A percentile compares a stretch with the other conserved stretches of the same genome.
phyloP scores from a whole-genome alignment of 2,797 vertebrate genomes.

The Sebastes matsubarae region DNA sequence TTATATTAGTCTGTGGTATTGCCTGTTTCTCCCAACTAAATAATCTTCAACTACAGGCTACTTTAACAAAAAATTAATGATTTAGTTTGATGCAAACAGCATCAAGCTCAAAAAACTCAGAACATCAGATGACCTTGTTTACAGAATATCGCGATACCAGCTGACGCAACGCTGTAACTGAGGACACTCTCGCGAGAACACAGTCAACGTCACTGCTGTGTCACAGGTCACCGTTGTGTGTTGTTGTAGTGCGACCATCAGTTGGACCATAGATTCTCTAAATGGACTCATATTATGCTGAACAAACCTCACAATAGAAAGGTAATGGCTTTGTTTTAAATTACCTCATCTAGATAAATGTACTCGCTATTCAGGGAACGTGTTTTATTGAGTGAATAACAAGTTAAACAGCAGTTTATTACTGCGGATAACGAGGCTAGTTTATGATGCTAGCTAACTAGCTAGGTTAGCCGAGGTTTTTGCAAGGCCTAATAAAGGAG shows the following conservation, averaged over 20 bases:
- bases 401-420: conserved; percentile 16
- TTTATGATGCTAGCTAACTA: conserved; percentile 15
- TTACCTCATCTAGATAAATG: fast-evolving
- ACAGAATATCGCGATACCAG: conserved; percentile 45
- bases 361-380: fast-evolving
- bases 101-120: not conserved
- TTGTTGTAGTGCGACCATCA: conserved; percentile 40
- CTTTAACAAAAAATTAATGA: not conserved
- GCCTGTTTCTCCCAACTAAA: not conserved
- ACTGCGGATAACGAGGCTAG: conserved; percentile 30
- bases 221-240: conserved; percentile 56
- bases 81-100: not conserved
- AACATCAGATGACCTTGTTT: conserved; percentile 25
- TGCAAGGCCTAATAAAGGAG: too few relatives aligned
- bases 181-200: conserved; percentile 23
- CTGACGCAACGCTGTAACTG: fast-evolving
- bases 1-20: not conserved
- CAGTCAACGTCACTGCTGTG: not conserved
- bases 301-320: conserved; percentile 47
- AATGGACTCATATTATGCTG: conserved; percentile 66
- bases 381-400: not conserved
- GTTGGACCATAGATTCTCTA: conserved; percentile 41
- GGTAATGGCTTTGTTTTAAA: conserved; percentile 32
- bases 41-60: not conserved
- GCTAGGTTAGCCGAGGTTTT: conserved; percentile 1